These are phyloP conservation scores for Anoura caudifer DNA, from an alignment of 2,113 vertebrate genomes.

Conservation along the genomic window DNA sequence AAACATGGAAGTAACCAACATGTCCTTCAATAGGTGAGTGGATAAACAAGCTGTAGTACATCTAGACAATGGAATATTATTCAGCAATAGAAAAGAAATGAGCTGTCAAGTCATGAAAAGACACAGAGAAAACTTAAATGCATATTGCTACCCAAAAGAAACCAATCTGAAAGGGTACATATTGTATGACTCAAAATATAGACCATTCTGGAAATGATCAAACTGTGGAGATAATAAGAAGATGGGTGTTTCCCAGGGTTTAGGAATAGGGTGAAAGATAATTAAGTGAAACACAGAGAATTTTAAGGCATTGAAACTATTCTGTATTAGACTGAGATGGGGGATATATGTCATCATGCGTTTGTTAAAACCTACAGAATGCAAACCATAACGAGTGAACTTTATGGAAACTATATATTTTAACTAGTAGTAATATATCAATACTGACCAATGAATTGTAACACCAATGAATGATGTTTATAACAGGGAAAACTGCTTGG, in stretches of 20 bases:
- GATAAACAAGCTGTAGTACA: no score
- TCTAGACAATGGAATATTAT: neutral
- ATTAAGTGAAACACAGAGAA: neutral
- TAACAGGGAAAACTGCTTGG: accelerated
- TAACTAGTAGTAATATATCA: no score
- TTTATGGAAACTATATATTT: neutral
- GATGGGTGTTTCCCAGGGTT: neutral
- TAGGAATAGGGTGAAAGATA: neutral
- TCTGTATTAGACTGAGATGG: neutral
- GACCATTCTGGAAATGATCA: neutral
- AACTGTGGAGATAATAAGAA: neutral
- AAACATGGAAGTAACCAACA: neutral
- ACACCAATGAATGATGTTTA: neutral
- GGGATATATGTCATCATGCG: accelerated
- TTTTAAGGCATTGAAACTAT: neutral
- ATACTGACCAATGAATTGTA: neutral
- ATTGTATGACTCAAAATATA: neutral
- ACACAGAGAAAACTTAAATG: neutral
- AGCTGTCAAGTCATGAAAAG: neutral
- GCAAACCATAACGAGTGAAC: neutral
- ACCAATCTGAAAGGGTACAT: neutral
- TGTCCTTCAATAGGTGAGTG: neutral
- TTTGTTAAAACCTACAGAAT: neutral
- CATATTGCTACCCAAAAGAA: neutral
- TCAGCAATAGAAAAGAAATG: neutral